Conservation (phyloP, 2,797 vertebrate genomes). For the Neoniphon sammara region DNA sequence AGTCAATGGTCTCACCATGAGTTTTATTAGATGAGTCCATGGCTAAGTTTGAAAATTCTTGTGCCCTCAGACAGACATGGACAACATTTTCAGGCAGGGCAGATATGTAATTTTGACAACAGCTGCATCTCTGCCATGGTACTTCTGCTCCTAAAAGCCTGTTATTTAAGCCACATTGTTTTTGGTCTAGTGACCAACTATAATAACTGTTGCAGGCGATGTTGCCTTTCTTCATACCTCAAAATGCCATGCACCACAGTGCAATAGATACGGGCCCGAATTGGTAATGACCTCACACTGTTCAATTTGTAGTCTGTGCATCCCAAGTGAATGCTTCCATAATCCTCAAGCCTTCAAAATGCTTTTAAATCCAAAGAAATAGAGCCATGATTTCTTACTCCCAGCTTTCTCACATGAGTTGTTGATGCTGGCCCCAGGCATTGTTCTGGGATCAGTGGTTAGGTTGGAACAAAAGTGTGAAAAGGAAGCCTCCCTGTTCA, state of each 20-base stretch:
- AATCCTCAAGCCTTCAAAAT: too few species aligned
- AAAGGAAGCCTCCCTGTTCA: background rate
- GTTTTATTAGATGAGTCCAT: background rate
- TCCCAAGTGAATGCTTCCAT: too few species aligned
- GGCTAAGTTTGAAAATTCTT: background rate
- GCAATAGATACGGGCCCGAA: background rate
- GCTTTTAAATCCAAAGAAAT: too few species aligned
- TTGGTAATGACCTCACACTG: too few species aligned
- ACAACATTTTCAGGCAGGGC: constrained; percentile 3
- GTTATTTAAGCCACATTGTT: constrained; percentile 7
- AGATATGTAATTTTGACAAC: background rate
- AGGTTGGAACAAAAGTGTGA: background rate
- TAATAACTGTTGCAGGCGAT: background rate
- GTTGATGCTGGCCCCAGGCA: background rate
- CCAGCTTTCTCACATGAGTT: background rate
- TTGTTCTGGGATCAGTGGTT: background rate
- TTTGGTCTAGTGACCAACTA: constrained; percentile 9
- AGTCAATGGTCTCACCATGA: background rate
- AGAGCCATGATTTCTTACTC: too few species aligned
- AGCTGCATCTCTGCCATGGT: background rate
- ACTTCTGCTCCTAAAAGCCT: background rate
- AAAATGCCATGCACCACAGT: background rate
- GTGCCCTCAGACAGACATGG: background rate
- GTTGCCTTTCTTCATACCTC: background rate
- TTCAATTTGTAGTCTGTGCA: too few species aligned